Conservation (phyloP, 2,888 invertebrate species). For the Deilephila elpenor region DNA sequence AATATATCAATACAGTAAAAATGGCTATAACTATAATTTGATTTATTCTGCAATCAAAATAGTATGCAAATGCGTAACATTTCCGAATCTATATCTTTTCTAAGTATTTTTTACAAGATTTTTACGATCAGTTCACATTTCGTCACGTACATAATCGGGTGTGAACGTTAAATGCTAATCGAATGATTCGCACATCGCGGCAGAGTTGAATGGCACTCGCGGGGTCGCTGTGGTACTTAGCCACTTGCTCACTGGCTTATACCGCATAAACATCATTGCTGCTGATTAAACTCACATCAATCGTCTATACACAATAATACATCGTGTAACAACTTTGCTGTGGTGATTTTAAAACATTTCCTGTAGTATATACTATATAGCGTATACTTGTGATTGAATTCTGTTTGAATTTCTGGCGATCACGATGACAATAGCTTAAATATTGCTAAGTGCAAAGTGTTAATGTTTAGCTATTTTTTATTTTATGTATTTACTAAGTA, state of each 20-base stretch:
- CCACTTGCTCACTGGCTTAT: constrained; percentile 31
- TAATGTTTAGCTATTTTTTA: too few species aligned
- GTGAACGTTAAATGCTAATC: constrained; percentile 64
- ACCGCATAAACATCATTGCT: constrained; percentile 10
- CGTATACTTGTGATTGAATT: too few species aligned
- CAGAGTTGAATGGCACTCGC: constrained; percentile 48
- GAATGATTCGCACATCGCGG: constrained; percentile 64
- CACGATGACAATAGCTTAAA: too few species aligned
- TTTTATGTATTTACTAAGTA: too few species aligned
- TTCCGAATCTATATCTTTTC: not conserved
- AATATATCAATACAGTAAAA: not conserved
- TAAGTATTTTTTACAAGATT: not conserved
- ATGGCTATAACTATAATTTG: not conserved
- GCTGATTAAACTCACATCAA: constrained; percentile 4
- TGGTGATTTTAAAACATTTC: too few species aligned
- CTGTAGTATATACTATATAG: too few species aligned
- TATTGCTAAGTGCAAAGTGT: too few species aligned
- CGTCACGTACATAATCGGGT: constrained; percentile 57
- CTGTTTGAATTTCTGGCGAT: too few species aligned
- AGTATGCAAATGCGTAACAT: constrained; percentile 13
- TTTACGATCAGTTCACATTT: constrained; percentile 35
- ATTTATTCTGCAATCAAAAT: not conserved
- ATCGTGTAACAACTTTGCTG: too few species aligned
- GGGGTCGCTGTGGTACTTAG: constrained; percentile 31
- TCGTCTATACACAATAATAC: not conserved